Evolutionary conservation across 2,888 invertebrate species (phyloP), one percentile per base, ranked within the genome.

Genomic region (Acrobasis consociella): DNA sequence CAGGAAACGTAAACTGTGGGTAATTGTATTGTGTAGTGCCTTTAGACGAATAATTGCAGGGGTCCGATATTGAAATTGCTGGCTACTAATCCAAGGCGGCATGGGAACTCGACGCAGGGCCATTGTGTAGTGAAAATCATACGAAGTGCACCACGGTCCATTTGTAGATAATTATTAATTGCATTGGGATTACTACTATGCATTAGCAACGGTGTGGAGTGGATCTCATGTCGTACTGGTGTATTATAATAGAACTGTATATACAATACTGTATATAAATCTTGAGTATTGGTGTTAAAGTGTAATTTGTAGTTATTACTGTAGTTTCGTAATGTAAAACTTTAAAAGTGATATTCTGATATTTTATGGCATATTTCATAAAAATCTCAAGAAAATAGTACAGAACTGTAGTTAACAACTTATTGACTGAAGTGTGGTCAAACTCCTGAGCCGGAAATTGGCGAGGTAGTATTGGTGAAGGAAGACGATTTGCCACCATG

Each of bases 41-140:
- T 74, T 74, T 77, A 74, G 72, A 73, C 71, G 74, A 77, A 81
- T 85, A 82, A 82, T 83, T 85, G 76, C 75, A 73, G 64, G 76
- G 68, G 71, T 75, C 72, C 70, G 73, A 70, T 70, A 73, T 73
- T 73, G 66, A 69, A 72, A 73, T 72, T 69, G 65, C 66, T 66
- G 68, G 69, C 68, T 72, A 70, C 74, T 77, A 76, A 77, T 77
- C 73, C 72, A 71, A 64, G 69, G 71, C 69, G 73, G 72, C 76
- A 75, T 82, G 82, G 72, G 82, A 82, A 81, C n/a, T n/a, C n/a
- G n/a, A n/a, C 65, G 66, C 64, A 68, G 67, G 64, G 49, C 72
- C 62, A 73, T 77, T 76, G 81, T 82, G 69, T 67, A 77, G 81
- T 80, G 75, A 74, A 77, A 75, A 77, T 73, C 73, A 72, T 77